phyloP scores from a whole-genome alignment of 2,888 invertebrate genomes.

The Dromius quadrimaculatus region DNA sequence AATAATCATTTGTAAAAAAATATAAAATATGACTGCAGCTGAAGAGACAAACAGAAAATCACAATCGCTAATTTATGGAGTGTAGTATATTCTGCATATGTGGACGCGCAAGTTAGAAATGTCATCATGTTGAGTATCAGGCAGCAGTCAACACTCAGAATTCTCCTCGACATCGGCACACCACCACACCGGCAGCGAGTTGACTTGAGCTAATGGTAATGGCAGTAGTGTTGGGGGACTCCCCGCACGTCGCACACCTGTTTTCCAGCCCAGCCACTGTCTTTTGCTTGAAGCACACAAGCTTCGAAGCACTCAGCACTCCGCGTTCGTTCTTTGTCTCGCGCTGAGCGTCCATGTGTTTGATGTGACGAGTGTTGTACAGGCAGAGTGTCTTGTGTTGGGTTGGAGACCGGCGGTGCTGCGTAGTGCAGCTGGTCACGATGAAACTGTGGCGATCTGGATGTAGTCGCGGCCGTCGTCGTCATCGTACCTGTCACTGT shows the following conservation, averaged over 20 bases:
- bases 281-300: not conserved
- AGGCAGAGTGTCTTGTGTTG: conserved; percentile 55
- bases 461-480: conserved; percentile 13
- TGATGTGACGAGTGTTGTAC: no score
- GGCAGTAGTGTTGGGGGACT: conserved; percentile 21
- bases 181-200: conserved; percentile 9
- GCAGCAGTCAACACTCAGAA: conserved; percentile 14
- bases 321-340: conserved; percentile 10
- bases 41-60: no score
- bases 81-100: no score
- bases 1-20: no score
- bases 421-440: not conserved
- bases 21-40: no score
- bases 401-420: conserved; percentile 60
- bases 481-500: not conserved
- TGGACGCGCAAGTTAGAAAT: conserved; percentile 5
- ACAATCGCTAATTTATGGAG: no score
- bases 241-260: not conserved
- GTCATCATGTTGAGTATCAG: no score
- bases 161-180: no score
- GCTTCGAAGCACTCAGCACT: not conserved
- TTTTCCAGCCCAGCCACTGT: not conserved
- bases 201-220: conserved; percentile 19
- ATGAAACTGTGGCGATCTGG: conserved; percentile 21
- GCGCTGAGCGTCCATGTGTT: no score